These are phyloP conservation scores for Amblyopsis hoosieri DNA, from an alignment of 2,797 vertebrate genomes.

Conservation along the genomic window DNA sequence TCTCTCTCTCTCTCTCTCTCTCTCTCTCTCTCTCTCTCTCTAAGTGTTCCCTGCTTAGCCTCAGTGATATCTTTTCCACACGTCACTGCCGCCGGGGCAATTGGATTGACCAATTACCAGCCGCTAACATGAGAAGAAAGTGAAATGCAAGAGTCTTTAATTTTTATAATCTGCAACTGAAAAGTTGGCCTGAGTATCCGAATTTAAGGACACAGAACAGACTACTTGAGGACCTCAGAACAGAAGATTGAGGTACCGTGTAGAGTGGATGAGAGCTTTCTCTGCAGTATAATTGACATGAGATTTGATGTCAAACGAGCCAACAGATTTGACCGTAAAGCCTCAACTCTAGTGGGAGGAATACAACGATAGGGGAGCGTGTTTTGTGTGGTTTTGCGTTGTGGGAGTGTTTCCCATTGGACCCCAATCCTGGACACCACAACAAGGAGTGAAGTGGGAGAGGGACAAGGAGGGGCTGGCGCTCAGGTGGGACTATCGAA, in stretches of 20 bases:
- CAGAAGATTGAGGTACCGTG: slow-evolving; percentile 29
- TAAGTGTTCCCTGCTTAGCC: slow-evolving; percentile 12
- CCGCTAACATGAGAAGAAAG: slow-evolving; percentile 41
- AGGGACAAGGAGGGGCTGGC: slow-evolving; percentile 16
- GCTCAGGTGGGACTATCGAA: slow-evolving; percentile 16
- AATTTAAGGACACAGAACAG: slow-evolving; percentile 4
- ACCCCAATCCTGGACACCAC: slow-evolving; percentile 54
- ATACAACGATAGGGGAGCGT: slow-evolving; percentile 39
- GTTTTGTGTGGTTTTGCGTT: slow-evolving; percentile 35
- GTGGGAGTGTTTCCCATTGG: slow-evolving; percentile 30
- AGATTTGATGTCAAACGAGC: slow-evolving; percentile 78
- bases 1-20: slow-evolving; percentile 32
- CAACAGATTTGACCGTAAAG: slow-evolving; percentile 78
- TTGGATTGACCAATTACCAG: slow-evolving; percentile 52
- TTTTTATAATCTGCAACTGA: background rate
- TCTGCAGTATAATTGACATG: slow-evolving; percentile 72
- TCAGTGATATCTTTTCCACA: slow-evolving; percentile 57
- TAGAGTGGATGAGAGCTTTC: slow-evolving; percentile 19
- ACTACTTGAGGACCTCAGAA: slow-evolving; percentile 23
- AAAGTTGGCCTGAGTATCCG: background rate
- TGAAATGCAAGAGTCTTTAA: slow-evolving; percentile 49
- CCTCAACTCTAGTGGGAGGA: slow-evolving; percentile 71
- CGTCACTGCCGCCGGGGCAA: slow-evolving; percentile 50
- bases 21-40: slow-evolving; percentile 10
- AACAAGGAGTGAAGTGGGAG: slow-evolving; percentile 43